Base-by-base conservation (phyloP, 2,888 invertebrate species). In the Oscheius myriophilus region DNA sequence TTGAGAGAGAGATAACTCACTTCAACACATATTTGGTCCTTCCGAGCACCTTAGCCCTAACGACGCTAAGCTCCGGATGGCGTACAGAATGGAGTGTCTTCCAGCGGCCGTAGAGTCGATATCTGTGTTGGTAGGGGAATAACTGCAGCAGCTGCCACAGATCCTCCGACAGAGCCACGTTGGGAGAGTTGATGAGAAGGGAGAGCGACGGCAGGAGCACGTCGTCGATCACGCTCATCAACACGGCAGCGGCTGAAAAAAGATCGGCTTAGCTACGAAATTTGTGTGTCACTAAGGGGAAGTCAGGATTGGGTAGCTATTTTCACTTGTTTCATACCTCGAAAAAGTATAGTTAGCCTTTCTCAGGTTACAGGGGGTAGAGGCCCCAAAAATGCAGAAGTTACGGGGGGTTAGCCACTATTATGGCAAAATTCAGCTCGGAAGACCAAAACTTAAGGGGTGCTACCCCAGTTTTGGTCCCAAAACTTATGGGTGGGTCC, bases 21-120 rank as follows among this genome's bases (percentile, higher is more conserved):
- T 97, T 96, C 94, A 98, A 95, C 45, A 96, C 92, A 78, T 94
- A 94, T 87, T 95, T 95, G 57, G 96, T 93, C 84, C 93, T 91
- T 86, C 95, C 95, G 78, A 94, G 91, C 0, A 93, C 92, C 86
- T 93, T 93, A 0, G 93, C 95, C 51, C 93, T 91, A 43, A 93
- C 92, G 23, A 92, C 90, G 85, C 95, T 91, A 63, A 98, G 88
- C 49, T 92, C 91, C 0, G 96, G 93, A 87, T 96, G 93, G 54
- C 92, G 89, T 70, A 91, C 90, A 78, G 92, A 92, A 0, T 92
- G 91, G 68, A 95, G 94, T 85, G 94, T 94, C 88, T 97, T 96
- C 98, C 97, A 99, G 72, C 72, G 59, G 26, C 75, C 75, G 46
- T 79, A 81, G 63, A 79, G 74, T 59, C 79, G 71, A 64, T 79